Conservation (phyloP, 2,113 vertebrate species). For the Xenopus borealis region DNA sequence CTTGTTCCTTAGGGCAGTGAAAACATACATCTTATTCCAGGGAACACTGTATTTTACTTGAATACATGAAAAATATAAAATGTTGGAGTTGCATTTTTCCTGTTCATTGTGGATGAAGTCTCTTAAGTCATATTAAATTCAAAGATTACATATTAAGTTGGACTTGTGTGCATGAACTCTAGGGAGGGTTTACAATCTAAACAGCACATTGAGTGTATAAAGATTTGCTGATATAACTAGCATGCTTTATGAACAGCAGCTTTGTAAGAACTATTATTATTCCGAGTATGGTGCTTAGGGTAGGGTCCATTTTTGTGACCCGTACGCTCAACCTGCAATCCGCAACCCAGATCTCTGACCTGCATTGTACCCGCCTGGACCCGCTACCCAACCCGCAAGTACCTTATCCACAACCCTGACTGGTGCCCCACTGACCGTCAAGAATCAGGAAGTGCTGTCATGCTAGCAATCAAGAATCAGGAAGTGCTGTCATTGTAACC, state of each 20-base stretch:
- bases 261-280: slow-evolving; percentile 50
- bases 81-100: slow-evolving; percentile 39
- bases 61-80: slow-evolving; percentile 32
- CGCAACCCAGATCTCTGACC: too few species aligned
- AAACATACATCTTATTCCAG: slow-evolving; percentile 21
- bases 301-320: too few species aligned
- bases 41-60: slow-evolving; percentile 4
- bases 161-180: slow-evolving; percentile 54
- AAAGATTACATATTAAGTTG: slow-evolving; percentile 54
- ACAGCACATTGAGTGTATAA: slow-evolving; percentile 49
- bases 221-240: slow-evolving; percentile 56
- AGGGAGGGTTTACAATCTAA: slow-evolving; percentile 58
- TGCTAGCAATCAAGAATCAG: too few species aligned
- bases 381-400: too few species aligned
- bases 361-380: too few species aligned
- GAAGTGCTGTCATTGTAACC: too few species aligned
- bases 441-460: too few species aligned
- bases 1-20: neutral
- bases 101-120: slow-evolving; percentile 51
- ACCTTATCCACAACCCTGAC: too few species aligned
- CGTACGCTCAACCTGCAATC: too few species aligned
- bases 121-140: slow-evolving; percentile 53
- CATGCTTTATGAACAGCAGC: slow-evolving; percentile 50
- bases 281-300: slow-evolving; percentile 50
- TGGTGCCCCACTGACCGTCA: too few species aligned